phyloP scores from a whole-genome alignment of 2,113 vertebrate genomes.

The Seriola aureovittata region DNA sequence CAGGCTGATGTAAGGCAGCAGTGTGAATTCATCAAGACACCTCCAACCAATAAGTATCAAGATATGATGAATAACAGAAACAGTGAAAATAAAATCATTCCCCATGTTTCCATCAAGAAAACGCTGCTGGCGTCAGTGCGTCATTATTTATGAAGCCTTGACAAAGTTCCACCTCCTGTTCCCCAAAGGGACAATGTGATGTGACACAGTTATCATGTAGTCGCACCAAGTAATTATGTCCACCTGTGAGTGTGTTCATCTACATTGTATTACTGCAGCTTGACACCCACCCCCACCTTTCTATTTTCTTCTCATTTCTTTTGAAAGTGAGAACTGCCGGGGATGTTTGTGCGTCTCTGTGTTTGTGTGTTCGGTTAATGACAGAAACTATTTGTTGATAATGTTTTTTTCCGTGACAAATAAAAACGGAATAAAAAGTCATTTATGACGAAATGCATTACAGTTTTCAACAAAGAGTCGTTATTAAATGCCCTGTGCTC shows the following conservation, averaged over 20 bases:
- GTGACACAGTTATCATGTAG: not conserved
- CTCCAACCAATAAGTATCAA: not conserved
- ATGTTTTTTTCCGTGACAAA: too few species aligned
- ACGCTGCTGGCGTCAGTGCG: not conserved
- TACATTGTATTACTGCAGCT: not conserved
- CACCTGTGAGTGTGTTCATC: not conserved
- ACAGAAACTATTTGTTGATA: too few species aligned
- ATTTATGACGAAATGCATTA: too few species aligned
- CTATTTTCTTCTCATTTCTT: not conserved
- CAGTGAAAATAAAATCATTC: slow-evolving; percentile 16
- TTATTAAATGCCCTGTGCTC: too few species aligned
- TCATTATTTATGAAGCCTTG: slow-evolving; percentile 9
- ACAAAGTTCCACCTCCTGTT: slow-evolving; percentile 13
- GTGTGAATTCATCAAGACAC: slow-evolving; percentile 14
- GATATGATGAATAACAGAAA: slow-evolving; percentile 15
- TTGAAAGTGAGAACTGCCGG: not conserved
- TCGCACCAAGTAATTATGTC: not conserved
- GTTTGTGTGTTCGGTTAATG: too few species aligned
- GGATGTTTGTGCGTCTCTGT: too few species aligned
- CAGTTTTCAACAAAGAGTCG: too few species aligned
- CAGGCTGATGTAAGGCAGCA: not conserved
- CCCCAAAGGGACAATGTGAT: not conserved
- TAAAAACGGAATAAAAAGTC: too few species aligned
- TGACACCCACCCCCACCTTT: not conserved
- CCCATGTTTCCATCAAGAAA: not conserved